These are phyloP conservation scores for Apodemia duryi DNA, from an alignment of 2,888 invertebrate genomes.

Conservation along the genomic window DNA sequence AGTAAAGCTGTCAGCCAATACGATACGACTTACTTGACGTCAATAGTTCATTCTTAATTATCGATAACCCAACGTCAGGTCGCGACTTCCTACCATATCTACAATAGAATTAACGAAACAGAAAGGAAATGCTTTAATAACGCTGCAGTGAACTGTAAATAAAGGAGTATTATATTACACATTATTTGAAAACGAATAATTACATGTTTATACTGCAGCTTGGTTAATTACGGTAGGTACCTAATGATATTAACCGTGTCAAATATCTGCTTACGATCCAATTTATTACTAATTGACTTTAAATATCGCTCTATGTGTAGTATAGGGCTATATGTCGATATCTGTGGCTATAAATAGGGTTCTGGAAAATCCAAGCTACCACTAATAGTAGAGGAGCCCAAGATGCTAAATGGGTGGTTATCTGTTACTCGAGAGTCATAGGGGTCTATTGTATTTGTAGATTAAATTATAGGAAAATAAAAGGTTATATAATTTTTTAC, in stretches of 20 bases:
- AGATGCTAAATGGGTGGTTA: too few relatives aligned
- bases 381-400: too few relatives aligned
- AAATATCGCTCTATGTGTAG: background rate
- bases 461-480: too few relatives aligned
- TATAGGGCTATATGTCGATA: background rate
- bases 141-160: constrained; percentile 5
- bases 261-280: background rate
- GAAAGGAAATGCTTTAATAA: constrained; percentile 22
- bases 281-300: background rate
- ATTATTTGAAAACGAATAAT: constrained; percentile 9
- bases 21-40: constrained; percentile 41
- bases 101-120: constrained; percentile 28
- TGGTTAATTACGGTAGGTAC: background rate
- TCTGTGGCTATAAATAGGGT: too few relatives aligned
- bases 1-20: constrained; percentile 27
- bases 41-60: constrained; percentile 44
- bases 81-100: constrained; percentile 42
- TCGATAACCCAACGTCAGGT: constrained; percentile 47
- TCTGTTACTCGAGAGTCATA: too few relatives aligned
- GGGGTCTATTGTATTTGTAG: too few relatives aligned
- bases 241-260: background rate
- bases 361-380: too few relatives aligned
- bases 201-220: background rate
- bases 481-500: too few relatives aligned
- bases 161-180: constrained; percentile 10